Base-by-base conservation (phyloP, 2,113 vertebrate genomes). In the Nannospalax galili region DNA sequence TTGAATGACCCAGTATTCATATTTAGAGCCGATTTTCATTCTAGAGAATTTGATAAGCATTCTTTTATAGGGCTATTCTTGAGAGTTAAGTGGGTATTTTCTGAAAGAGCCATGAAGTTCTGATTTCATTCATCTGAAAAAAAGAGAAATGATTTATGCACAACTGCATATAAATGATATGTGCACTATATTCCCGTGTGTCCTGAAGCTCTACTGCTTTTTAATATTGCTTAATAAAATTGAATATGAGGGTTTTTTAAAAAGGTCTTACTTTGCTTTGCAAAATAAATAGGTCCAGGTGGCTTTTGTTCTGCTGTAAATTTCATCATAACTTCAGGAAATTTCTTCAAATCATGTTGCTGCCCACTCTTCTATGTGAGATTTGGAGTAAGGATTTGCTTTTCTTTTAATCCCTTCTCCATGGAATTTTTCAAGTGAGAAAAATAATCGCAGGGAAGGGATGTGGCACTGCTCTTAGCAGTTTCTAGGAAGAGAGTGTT, bases 221-320 rank as follows among this genome's bases (percentile, higher is more conserved):
- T 97, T 95, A 95, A 96, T 95, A 96, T 95, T 95, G 79, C 86
- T 95, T 96, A 97, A 97, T 96, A 95, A 97, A 95, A 96, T 90
- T 91, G 91, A 97, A 93, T 96, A 90, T 69, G 85, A 84, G 62
- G n/a, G 0, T 32, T 12, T 92, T 95, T 88, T 92, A 72, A 37
- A 91, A 95, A 94, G 87, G 17, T 78, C 79, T 92, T 87, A 92
- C 69, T 96, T 96, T 89, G 64, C 90, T 93, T 96, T 96, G 88
- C 52, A 88, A 96, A 96, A 96, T 95, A 97, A 97, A 95, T 67
- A 91, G 84, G 77, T 73, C 56, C 84, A 90, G 70, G 73, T 81
- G 52, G 67, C 77, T 94, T 97, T 97, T 91, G 62, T 95, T 95
- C 94, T 97, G 84, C 75, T 91, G 60, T 92, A 94, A 60, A 96